A percentile compares a stretch with the other conserved stretches of the same genome.
Conservation (phyloP, 2,113 vertebrate genomes). For the Megaceryle torquata region DNA sequence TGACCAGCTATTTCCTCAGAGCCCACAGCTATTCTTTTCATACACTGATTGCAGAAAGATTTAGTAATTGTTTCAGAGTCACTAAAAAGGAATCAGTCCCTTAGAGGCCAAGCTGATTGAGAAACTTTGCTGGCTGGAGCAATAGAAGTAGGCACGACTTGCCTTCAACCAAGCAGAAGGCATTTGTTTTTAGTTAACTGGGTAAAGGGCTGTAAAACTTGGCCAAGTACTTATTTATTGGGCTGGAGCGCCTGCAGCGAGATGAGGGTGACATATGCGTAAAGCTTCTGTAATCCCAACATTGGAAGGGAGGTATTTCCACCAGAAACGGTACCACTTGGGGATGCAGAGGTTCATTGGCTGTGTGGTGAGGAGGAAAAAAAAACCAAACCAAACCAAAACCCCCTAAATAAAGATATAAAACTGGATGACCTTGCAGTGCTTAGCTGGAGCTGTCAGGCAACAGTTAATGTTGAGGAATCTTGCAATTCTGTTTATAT, state of each 20-base stretch:
- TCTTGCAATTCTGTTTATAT: conserved; percentile 35
- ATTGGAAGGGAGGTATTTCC: not conserved
- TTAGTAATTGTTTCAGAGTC: conserved; percentile 2
- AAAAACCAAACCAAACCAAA: not conserved
- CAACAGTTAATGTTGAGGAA: conserved; percentile 14
- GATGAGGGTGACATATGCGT: not conserved
- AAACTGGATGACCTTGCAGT: not conserved
- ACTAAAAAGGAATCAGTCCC: not conserved
- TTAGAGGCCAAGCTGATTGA: not conserved
- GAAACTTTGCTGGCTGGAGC: conserved; percentile 1
- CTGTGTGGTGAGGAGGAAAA: not conserved
- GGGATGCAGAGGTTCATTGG: not conserved
- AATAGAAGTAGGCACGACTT: conserved; percentile 20
- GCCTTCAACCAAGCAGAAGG: not conserved
- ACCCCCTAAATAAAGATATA: not conserved
- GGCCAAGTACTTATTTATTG: conserved; percentile 11
- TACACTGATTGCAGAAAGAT: not conserved
- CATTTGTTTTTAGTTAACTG: conserved; percentile 47
- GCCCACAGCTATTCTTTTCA: not conserved
- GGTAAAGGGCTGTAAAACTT: conserved; percentile 12
- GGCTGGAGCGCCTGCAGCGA: not conserved
- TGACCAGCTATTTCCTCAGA: not conserved
- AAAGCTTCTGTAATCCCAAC: conserved; percentile 2
- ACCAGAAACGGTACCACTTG: not conserved
- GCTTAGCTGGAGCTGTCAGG: not conserved